These are phyloP conservation scores for Lasioglossum pauxillum DNA, from an alignment of 2,888 invertebrate genomes.

Conservation along the genomic window DNA sequence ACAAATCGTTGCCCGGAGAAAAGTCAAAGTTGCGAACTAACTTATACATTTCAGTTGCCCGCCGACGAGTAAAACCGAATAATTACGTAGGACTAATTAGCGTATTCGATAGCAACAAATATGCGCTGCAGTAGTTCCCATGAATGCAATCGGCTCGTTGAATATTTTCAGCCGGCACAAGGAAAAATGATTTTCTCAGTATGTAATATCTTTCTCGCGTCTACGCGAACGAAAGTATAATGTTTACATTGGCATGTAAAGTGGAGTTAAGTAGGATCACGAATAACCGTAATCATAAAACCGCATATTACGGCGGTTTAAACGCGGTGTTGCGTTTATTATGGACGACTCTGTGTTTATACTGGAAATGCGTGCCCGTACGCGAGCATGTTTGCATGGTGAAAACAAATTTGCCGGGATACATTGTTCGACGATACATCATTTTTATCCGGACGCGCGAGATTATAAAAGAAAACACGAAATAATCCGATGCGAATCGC, in stretches of 20 bases:
- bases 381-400: slow-evolving; percentile 26
- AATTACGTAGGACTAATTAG: neutral
- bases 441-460: neutral
- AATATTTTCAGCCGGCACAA: neutral
- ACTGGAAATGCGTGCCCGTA: slow-evolving; percentile 45
- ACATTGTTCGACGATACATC: neutral
- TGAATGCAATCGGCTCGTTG: neutral
- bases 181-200: neutral
- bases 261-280: slow-evolving; percentile 59
- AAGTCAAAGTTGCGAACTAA: neutral
- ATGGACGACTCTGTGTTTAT: slow-evolving; percentile 50
- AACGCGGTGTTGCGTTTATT: slow-evolving; percentile 51
- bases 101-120: neutral
- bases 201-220: slow-evolving; percentile 12
- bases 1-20: no score
- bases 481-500: neutral
- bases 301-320: slow-evolving; percentile 49
- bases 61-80: neutral
- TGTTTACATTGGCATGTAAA: slow-evolving; percentile 60
- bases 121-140: neutral
- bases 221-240: slow-evolving; percentile 46
- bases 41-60: neutral
- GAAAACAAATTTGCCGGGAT: slow-evolving; percentile 32
- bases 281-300: slow-evolving; percentile 60
- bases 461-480: neutral